phyloP scores from a whole-genome alignment of 2,113 vertebrate species.

The Sigmodon hispidus region DNA sequence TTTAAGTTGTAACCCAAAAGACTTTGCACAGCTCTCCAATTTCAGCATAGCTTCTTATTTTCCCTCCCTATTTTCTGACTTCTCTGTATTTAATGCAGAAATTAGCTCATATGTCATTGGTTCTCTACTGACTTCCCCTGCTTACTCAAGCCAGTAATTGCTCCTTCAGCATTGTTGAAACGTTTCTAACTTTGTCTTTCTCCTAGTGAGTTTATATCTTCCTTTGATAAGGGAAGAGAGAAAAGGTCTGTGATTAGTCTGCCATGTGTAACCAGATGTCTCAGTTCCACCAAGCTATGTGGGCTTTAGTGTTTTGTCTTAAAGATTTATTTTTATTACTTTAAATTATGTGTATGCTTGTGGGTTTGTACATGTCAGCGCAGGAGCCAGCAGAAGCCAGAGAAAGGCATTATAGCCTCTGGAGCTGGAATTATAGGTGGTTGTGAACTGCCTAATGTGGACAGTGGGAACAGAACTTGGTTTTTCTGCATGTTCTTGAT shows the following conservation, averaged over 20 bases:
- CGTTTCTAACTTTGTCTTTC: neutral
- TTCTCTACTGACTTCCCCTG: neutral
- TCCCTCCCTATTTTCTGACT: neutral
- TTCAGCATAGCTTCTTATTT: neutral
- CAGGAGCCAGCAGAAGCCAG: no score
- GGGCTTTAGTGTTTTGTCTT: neutral
- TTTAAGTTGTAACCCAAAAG: neutral
- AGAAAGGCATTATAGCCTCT: neutral
- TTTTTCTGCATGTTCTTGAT: neutral
- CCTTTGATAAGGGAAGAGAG: neutral
- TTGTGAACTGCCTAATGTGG: neutral
- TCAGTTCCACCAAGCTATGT: neutral
- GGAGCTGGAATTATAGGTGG: neutral
- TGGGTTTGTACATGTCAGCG: neutral
- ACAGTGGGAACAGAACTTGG: neutral
- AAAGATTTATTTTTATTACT: neutral
- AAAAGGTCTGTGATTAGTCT: neutral
- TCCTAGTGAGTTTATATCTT: neutral
- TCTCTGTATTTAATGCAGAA: neutral
- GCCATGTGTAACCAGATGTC: neutral
- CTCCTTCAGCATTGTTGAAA: neutral
- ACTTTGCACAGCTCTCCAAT: neutral
- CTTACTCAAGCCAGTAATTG: neutral
- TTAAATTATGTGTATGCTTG: neutral
- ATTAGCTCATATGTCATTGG: neutral